Evolutionary conservation across 2,888 invertebrate genomes (phyloP), one percentile per base, ranked within the genome.

Genomic region (Nephrocerus scutellatus): DNA sequence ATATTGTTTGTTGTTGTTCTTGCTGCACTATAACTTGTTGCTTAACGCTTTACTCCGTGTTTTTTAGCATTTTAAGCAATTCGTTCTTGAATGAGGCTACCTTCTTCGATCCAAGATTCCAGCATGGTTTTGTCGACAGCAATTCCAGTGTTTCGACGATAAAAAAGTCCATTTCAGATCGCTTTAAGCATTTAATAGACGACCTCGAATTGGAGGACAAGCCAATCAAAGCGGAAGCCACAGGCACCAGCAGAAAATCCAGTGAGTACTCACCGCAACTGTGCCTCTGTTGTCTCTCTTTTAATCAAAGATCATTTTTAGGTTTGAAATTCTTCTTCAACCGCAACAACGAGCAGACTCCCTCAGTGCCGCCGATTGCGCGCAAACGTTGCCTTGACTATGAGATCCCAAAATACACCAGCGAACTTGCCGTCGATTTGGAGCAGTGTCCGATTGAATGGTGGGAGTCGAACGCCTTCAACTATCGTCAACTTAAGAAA

Each of bases 51-150:
- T 5, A 29, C 16, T 14, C 12, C 8, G 21, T 23, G 33, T 30
- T 42, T 38, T 28, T 7, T 33, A 54, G 55, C 30, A 33, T 51
- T 19, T 29, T 51, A 18, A 43, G 34, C 9, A 52, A 52, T 25
- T 20, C 37, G 9, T 56, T 53, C 33, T 42, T 59, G 14, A 51
- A 49, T 8, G 53, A 56, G 30, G 51, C 54, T 0, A 53, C 59
- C 16, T 55, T 55, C 42, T 51, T 60, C 12, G 60, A 60, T 44
- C 52, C 51, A 5, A 48, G 60, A 28, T 60, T 60, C 41, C 56
- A 54, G 36, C 39, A 49, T 30, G 52, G 53, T 16, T 50, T 52
- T 18, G 38, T 49, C 7, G 48, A 48, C 28, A 37, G 15, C 24
- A 47, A 51, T 9, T 46, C 37, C 30, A 23, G 32, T 20, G 9